Evolutionary conservation across 2,113 vertebrate genomes (phyloP), one percentile per base, ranked within the genome.

Genomic region (Oryzias melastigma): DNA sequence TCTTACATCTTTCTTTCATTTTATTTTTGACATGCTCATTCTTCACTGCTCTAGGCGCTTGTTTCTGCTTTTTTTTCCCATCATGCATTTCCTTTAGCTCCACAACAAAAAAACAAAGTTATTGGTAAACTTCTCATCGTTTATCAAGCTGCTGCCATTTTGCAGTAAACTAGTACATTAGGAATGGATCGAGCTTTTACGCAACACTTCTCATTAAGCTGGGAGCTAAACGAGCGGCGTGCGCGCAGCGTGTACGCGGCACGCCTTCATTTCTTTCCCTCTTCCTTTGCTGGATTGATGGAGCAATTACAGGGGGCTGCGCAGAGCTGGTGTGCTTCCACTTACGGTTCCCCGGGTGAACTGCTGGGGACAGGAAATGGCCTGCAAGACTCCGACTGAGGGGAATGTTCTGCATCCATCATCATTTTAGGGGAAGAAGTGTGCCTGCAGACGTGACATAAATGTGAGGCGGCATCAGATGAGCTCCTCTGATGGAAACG

Each of bases 61-160:
- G 17, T 18, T 19, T 19, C n/a, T 4, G 6, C n/a, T 47, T 17
- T 46, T 46, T 47, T 47, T 44, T 50, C 62, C 78, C 74, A 73
- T 79, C 61, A 81, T 68, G 49, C 75, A 71, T 67, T 12, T 20
- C 74, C 61, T 58, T 48, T 18, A 49, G 58, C 60, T 76, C 44
- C 52, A 22, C 22, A 22, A 52, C 1, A 14, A 49, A 24, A 50
- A 49, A 60, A 17, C 15, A 42, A 22, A 68, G 72, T 69, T 61
- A 61, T 62, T 69, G 82, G 83, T 82, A 85, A 85, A 81, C 78
- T 84, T 78, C 67, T 86, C 76, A 76, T 83, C 42, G 44, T 80
- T 45, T 78, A 81, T 83, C 13, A 71, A 82, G 65, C 16, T 5
- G 12, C 75, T 78, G 75, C 79, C 73, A 57, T 71, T 79, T 73